Evolutionary conservation across 2,888 invertebrate genomes (phyloP).

Genomic region (Venusia cambrica): DNA sequence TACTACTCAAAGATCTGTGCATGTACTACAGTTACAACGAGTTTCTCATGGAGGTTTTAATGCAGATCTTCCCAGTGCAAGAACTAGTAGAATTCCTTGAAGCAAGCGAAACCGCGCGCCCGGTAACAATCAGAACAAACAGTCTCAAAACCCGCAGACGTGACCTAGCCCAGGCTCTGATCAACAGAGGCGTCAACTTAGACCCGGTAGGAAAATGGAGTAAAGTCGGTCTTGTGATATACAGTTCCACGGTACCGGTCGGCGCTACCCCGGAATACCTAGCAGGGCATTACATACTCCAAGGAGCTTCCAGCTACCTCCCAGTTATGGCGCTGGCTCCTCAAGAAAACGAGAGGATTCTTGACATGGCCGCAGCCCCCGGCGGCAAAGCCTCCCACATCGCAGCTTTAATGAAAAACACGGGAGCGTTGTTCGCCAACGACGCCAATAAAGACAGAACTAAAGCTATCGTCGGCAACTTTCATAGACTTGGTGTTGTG

Average conservation of each 20-base stretch:
- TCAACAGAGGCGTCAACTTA: constrained; percentile 97
- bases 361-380: constrained; percentile 99
- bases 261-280: constrained; percentile 99
- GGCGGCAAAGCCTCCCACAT: constrained; percentile 99
- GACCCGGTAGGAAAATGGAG: constrained; percentile 99
- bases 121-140: constrained; percentile 97
- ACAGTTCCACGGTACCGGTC: constrained; percentile 96
- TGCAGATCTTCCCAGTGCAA: constrained; percentile 92
- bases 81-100: constrained; percentile 97
- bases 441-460: constrained; percentile 94
- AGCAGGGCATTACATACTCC: constrained; percentile 98
- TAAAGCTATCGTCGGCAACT: constrained; percentile 96
- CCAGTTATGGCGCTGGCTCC: constrained; percentile 99
- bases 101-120: constrained; percentile 96
- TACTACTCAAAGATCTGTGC: constrained; percentile 92
- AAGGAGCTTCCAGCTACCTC: constrained; percentile 97
- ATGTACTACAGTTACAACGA: constrained; percentile 98
- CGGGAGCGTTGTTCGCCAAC: constrained; percentile 97
- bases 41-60: constrained; percentile 94
- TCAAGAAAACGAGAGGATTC: constrained; percentile 94
- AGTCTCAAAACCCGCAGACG: constrained; percentile 95
- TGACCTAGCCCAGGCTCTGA: constrained; percentile 96
- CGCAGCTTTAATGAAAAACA: constrained; percentile 98
- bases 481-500: constrained; percentile 96
- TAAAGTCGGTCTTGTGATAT: constrained; percentile 97